Percentiles rank a stretch among this genome's conserved stretches.
These are phyloP conservation scores for Apodemus agrarius DNA, from an alignment of 2,797 vertebrate genomes.

Conservation along the genomic window DNA sequence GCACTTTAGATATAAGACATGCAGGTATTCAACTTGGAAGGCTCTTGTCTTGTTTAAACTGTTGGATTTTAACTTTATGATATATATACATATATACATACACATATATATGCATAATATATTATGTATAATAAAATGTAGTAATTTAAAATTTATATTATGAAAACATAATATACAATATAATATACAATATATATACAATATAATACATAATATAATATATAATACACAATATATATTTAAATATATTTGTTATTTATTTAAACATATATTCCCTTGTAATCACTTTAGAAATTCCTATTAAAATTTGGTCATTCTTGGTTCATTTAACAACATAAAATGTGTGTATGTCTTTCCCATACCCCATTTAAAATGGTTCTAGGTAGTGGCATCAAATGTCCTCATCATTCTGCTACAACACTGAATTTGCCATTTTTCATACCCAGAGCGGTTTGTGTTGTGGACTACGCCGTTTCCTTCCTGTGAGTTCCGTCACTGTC, in stretches of 20 bases:
- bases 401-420: neutral
- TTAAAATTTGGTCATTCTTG: neutral
- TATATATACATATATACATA: neutral
- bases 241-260: neutral
- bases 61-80: neutral
- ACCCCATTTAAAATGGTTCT: neutral
- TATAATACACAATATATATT: neutral
- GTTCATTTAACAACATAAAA: neutral
- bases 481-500: neutral
- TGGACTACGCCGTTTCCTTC: constrained; percentile 20
- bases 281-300: neutral
- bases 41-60: neutral
- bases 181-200: too few species aligned
- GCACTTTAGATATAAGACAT: neutral
- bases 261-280: neutral
- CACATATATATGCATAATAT: too few species aligned
- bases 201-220: too few species aligned
- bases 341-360: neutral
- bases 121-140: too few species aligned
- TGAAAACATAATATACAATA: too few species aligned
- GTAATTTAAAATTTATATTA: too few species aligned
- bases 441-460: neutral
- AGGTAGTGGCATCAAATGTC: neutral
- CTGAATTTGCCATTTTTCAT: neutral
- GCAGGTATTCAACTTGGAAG: neutral